Evolutionary conservation across 1,140 invertebrate genomes (phyloP).

Genomic region (Lepidostoma basale): DNA sequence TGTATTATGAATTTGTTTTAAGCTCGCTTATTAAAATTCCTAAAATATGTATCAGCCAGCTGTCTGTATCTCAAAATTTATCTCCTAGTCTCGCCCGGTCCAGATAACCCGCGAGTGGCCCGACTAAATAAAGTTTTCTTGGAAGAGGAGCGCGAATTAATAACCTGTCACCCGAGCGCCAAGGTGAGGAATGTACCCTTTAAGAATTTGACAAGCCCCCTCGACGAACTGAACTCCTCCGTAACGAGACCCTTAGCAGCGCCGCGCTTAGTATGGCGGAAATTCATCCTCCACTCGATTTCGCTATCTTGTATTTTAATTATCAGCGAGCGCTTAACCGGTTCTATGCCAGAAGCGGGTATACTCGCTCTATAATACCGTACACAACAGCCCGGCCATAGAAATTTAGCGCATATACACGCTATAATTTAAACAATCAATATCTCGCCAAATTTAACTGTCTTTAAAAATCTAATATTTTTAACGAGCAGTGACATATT

Average conservation of each 20-base stretch:
- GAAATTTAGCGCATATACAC: too few relatives aligned
- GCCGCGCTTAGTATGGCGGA: not conserved
- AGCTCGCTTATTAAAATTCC: too few relatives aligned
- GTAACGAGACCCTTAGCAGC: slow-evolving; percentile 1
- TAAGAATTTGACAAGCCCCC: not conserved
- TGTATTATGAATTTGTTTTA: too few relatives aligned
- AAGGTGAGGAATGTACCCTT: not conserved
- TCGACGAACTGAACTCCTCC: not conserved
- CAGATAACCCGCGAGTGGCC: not conserved
- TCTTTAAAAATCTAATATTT: too few relatives aligned
- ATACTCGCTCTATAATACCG: too few relatives aligned
- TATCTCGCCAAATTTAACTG: too few relatives aligned
- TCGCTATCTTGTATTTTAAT: slow-evolving; percentile 20
- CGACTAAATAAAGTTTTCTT: not conserved
- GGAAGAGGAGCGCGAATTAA: not conserved
- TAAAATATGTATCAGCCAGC: too few relatives aligned
- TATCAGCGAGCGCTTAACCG: not conserved
- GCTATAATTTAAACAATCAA: too few relatives aligned
- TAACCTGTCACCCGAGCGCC: not conserved
- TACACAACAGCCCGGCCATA: too few relatives aligned
- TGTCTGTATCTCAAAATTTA: too few relatives aligned
- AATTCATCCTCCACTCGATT: slow-evolving; percentile 14
- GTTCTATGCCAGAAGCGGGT: not conserved
- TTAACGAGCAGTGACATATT: too few relatives aligned
- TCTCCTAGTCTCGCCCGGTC: not conserved